A percentile compares a stretch with the other conserved stretches of the same genome.
Evolutionary conservation across 2,888 invertebrate genomes (phyloP).

Genomic region (Caenorhabditis wallacei): DNA sequence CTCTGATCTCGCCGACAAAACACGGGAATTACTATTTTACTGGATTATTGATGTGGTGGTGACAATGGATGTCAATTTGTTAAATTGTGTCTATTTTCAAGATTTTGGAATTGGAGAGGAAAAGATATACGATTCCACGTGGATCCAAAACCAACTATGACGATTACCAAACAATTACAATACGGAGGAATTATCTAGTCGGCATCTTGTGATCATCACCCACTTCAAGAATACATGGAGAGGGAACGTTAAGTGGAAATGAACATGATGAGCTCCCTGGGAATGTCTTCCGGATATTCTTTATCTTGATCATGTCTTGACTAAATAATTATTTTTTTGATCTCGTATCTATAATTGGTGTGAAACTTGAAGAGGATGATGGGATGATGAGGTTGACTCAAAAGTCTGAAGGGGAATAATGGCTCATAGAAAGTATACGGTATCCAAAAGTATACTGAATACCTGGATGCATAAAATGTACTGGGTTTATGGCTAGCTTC

Average conservation of each 20-base stretch:
- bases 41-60: slow-evolving; percentile 19
- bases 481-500: too few relatives aligned
- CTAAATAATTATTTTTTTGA: slow-evolving; percentile 12
- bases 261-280: slow-evolving; percentile 23
- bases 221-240: background rate
- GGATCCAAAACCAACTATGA: background rate
- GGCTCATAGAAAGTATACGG: too few relatives aligned
- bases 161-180: background rate
- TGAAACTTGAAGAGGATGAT: background rate
- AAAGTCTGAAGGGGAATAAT: too few relatives aligned
- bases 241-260: slow-evolving; percentile 30
- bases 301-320: slow-evolving; percentile 16
- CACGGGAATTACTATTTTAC: slow-evolving; percentile 5
- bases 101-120: background rate
- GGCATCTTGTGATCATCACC: slow-evolving; percentile 17
- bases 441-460: too few relatives aligned
- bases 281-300: slow-evolving; percentile 23
- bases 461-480: too few relatives aligned
- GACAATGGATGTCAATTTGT: slow-evolving; percentile 3
- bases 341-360: slow-evolving; percentile 28
- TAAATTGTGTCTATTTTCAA: background rate
- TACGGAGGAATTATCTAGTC: background rate
- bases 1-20: slow-evolving; percentile 58
- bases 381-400: too few relatives aligned
- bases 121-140: background rate